Evolutionary conservation across 1,140 invertebrate species (phyloP).

Genomic region (Lethrus apterus): DNA sequence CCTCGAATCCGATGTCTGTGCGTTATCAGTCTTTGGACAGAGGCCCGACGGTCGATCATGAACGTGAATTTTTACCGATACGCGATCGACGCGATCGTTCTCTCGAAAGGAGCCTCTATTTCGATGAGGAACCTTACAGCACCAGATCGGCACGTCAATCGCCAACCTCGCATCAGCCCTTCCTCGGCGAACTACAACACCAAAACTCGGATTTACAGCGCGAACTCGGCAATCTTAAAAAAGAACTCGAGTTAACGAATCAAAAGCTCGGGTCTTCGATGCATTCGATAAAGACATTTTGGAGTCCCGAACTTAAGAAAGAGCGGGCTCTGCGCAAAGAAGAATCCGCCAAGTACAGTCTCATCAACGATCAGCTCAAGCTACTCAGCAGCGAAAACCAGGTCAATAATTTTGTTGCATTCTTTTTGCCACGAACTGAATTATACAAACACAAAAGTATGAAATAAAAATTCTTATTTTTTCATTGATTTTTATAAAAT

Average conservation of each 20-base stretch:
- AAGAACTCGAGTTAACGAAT: slow-evolving; percentile 93
- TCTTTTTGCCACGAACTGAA: too few relatives aligned
- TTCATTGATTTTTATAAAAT: too few relatives aligned
- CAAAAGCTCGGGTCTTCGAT: slow-evolving; percentile 97
- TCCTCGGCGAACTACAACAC: slow-evolving; percentile 87
- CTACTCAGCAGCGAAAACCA: slow-evolving; percentile 94
- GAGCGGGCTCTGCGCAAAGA: slow-evolving; percentile 93
- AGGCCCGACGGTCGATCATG: slow-evolving; percentile 53
- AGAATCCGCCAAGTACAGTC: slow-evolving; percentile 93
- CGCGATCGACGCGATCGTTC: slow-evolving; percentile 55
- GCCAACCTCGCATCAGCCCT: slow-evolving; percentile 50
- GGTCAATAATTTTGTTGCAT: slow-evolving; percentile 51
- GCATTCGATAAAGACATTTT: slow-evolving; percentile 99
- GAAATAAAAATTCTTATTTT: too few relatives aligned
- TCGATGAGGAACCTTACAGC: slow-evolving; percentile 69
- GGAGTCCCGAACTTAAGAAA: slow-evolving; percentile 98
- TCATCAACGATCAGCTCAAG: slow-evolving; percentile 96
- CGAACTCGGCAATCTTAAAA: slow-evolving; percentile 93
- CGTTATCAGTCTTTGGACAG: slow-evolving; percentile 73
- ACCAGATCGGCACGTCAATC: slow-evolving; percentile 66
- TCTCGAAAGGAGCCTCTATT: slow-evolving; percentile 57
- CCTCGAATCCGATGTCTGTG: slow-evolving; percentile 49
- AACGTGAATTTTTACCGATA: slow-evolving; percentile 76
- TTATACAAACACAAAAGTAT: too few relatives aligned
- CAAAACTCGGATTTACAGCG: slow-evolving; percentile 92